Percentiles rank a stretch among this genome's conserved stretches.
Evolutionary conservation across 2,113 vertebrate genomes (phyloP).

Genomic region (crab-eating macaque (Macaca fascicularis)): T2T-MFA8v1.1 NC_088395.1:20552501-20553000

Average conservation of each 20-base stretch:
- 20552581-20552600: neutral
- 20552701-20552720: slow-evolving; percentile 2
- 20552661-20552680: neutral
- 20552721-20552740: fast-evolving
- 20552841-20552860: neutral
- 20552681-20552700: neutral
- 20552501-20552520: neutral
- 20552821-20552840: neutral
- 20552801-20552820: neutral
- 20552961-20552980: neutral
- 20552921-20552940: neutral
- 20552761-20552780: neutral
- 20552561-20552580: slow-evolving; percentile 9
- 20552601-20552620: neutral
- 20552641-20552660: neutral
- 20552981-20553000: neutral
- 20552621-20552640: neutral
- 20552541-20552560: neutral
- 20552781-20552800: slow-evolving; percentile 13
- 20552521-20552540: neutral
- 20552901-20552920: neutral
- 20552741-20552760: no score
- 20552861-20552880: neutral
- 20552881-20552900: neutral
- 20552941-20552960: neutral